Percentiles rank a stretch among this genome's conserved stretches.
Conservation (phyloP, 2,113 vertebrate species). For the Sorex araneus region DNA sequence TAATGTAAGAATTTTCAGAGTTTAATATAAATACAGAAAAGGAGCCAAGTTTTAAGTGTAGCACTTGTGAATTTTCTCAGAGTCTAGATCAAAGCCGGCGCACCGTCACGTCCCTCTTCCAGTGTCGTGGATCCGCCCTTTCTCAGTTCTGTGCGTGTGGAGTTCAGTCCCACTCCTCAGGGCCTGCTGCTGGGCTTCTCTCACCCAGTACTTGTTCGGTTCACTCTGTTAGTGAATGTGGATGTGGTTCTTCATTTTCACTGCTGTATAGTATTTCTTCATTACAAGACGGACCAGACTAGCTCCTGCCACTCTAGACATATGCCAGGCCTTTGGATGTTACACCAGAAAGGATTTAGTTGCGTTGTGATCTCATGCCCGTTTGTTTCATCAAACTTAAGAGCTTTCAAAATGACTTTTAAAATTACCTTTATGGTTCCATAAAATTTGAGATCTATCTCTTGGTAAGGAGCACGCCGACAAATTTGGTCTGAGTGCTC, state of each 20-base stretch:
- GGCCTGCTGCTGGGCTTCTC: not conserved
- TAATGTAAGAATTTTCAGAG: not conserved
- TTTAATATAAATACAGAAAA: constrained; percentile 33
- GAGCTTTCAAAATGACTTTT: constrained; percentile 1
- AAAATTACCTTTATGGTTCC: not conserved
- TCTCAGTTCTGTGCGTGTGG: not conserved
- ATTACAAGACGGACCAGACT: not conserved
- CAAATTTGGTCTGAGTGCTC: not conserved
- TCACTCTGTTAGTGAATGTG: not conserved
- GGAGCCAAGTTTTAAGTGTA: not conserved
- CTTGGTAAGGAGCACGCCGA: not conserved
- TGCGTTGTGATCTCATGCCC: not conserved
- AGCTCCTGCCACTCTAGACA: not conserved
- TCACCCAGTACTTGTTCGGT: not conserved
- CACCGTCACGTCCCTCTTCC: fast-evolving
- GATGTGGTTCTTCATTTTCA: not conserved
- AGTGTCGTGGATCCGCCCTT: not conserved
- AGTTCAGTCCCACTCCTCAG: too few relatives aligned
- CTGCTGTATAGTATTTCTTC: not conserved
- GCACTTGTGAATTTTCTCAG: not conserved
- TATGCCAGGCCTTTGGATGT: not conserved
- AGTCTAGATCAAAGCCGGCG: not conserved
- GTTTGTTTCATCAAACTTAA: not conserved
- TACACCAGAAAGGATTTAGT: not conserved
- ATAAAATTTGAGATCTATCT: not conserved